Conservation (phyloP, 1,140 invertebrate genomes). For the Lordiphosa mommai region DNA sequence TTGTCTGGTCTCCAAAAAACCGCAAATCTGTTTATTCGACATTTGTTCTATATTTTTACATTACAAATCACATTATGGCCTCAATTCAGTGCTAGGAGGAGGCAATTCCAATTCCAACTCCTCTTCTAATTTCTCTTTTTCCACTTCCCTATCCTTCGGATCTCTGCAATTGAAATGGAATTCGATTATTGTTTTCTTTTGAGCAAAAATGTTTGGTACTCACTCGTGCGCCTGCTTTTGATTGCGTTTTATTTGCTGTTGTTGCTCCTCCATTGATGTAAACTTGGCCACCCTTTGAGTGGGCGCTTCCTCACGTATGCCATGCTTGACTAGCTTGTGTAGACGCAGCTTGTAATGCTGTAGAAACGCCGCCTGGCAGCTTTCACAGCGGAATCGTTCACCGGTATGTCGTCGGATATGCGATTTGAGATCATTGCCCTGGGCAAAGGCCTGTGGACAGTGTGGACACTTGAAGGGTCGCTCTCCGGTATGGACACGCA, state of each 20-base stretch:
- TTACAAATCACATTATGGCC: no score
- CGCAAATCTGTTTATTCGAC: no score
- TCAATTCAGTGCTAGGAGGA: no score
- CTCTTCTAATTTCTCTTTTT: no score
- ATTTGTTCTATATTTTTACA: no score
- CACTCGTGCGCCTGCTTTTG: neutral
- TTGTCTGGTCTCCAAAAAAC: no score
- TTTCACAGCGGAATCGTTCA: slow-evolving; percentile 81
- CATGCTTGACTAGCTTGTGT: slow-evolving; percentile 80
- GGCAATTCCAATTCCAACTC: no score
- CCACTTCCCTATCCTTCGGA: no score
- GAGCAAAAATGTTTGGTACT: neutral
- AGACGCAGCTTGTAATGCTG: slow-evolving; percentile 81
- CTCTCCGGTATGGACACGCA: slow-evolving; percentile 81
- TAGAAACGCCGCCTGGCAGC: slow-evolving; percentile 81
- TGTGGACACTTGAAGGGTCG: slow-evolving; percentile 81
- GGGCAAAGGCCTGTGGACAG: slow-evolving; percentile 81
- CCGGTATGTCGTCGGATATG: slow-evolving; percentile 81
- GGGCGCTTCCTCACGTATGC: slow-evolving; percentile 61
- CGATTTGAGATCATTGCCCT: slow-evolving; percentile 81
- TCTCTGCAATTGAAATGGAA: no score
- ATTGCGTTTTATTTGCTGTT: slow-evolving; percentile 20
- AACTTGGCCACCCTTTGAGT: slow-evolving; percentile 59
- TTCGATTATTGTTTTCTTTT: neutral
- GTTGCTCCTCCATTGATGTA: slow-evolving; percentile 9